phyloP scores from a whole-genome alignment of 1,140 invertebrate species.

The Drosophila miranda region DNA sequence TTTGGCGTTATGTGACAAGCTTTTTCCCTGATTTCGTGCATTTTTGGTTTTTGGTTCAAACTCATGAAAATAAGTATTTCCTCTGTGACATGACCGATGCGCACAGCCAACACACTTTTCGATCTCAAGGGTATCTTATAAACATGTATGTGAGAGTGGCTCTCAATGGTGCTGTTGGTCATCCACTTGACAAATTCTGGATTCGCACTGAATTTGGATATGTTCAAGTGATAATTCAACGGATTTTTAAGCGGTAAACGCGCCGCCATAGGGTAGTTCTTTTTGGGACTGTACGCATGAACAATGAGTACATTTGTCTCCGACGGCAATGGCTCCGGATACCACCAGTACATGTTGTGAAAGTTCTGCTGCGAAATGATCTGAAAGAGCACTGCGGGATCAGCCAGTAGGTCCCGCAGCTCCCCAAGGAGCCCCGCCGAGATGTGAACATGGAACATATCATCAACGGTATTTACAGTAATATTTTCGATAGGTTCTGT shows the following conservation, averaged over 20 bases:
- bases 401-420: background rate
- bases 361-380: constrained; percentile 20
- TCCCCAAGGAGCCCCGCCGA: constrained; percentile 10
- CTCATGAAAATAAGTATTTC: constrained; percentile 7
- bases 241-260: background rate
- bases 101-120: constrained; percentile 18
- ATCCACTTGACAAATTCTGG: background rate
- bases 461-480: constrained; percentile 5
- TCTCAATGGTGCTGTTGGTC: constrained; percentile 9
- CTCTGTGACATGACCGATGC: constrained; percentile 12
- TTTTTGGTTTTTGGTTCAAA: constrained; percentile 9
- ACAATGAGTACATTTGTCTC: constrained; percentile 9
- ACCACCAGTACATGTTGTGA: constrained; percentile 42
- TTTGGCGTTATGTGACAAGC: constrained; percentile 8
- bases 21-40: background rate
- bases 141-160: constrained; percentile 2
- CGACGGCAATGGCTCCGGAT: constrained; percentile 21
- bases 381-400: constrained; percentile 25
- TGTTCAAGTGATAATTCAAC: constrained; percentile 10
- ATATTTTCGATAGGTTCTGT: background rate
- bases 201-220: constrained; percentile 6
- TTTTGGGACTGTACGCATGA: constrained; percentile 11
- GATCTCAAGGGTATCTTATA: constrained; percentile 12
- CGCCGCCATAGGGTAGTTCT: background rate
- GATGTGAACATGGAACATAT: background rate